These are phyloP conservation scores for Trissoscelio sp. DNA, from an alignment of 2,888 invertebrate species.

Conservation along the genomic window DNA sequence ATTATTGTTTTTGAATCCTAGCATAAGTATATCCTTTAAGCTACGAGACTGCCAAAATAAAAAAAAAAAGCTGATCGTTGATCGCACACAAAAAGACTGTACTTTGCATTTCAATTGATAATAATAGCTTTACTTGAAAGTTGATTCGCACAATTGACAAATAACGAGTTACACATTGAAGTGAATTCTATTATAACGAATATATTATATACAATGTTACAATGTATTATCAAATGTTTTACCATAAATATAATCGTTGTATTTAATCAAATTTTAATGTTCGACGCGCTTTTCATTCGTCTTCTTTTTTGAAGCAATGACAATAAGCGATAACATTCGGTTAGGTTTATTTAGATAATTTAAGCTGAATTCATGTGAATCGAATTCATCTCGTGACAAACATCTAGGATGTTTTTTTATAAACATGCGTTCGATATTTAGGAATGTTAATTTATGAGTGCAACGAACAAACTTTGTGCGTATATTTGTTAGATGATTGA, in stretches of 20 bases:
- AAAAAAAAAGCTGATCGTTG: neutral
- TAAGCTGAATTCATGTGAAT: slow-evolving; percentile 31
- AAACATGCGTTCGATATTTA: slow-evolving; percentile 23
- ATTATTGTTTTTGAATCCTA: slow-evolving; percentile 41
- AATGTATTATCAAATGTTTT: slow-evolving; percentile 57
- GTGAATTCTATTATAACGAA: slow-evolving; percentile 65
- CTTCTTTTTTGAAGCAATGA: slow-evolving; percentile 34
- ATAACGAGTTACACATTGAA: slow-evolving; percentile 64
- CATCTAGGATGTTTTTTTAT: slow-evolving; percentile 41
- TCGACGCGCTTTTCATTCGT: slow-evolving; percentile 10
- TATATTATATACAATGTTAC: slow-evolving; percentile 67
- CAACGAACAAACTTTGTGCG: slow-evolving; percentile 52
- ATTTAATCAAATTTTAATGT: slow-evolving; percentile 57
- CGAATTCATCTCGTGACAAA: slow-evolving; percentile 50
- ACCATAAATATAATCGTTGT: slow-evolving; percentile 57
- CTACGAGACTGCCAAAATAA: slow-evolving; percentile 41
- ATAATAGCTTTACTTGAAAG: slow-evolving; percentile 52
- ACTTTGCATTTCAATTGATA: slow-evolving; percentile 58
- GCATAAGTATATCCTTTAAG: slow-evolving; percentile 51
- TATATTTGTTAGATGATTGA: slow-evolving; percentile 67
- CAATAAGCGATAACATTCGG: slow-evolving; percentile 20
- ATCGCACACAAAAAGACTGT: slow-evolving; percentile 46
- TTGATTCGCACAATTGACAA: slow-evolving; percentile 59
- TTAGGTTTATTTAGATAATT: neutral
- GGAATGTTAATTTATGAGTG: slow-evolving; percentile 45